Conservation (phyloP, 2,888 invertebrate genomes). For the Melitaea athalia region DNA sequence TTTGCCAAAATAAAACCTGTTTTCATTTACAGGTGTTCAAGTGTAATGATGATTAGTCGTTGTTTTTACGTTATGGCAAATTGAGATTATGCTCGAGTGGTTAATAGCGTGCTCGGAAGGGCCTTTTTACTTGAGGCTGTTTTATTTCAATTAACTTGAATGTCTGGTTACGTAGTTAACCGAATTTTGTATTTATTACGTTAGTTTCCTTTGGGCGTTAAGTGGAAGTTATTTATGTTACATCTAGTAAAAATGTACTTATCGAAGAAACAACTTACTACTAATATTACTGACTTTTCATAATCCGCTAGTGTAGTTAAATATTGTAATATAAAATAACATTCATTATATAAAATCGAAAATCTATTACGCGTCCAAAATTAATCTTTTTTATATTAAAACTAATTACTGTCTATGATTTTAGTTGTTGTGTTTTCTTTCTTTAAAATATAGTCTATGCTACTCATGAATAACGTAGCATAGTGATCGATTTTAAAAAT, state of each 20-base stretch:
- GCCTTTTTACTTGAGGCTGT: constrained; percentile 5
- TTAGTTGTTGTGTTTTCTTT: too few species aligned
- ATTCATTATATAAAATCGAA: too few species aligned
- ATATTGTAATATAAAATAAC: not conserved
- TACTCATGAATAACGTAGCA: too few species aligned
- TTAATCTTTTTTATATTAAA: too few species aligned
- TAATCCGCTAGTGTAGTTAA: too few species aligned
- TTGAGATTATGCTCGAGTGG: constrained; percentile 9
- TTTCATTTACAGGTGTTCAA: constrained; percentile 20
- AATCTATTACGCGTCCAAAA: too few species aligned
- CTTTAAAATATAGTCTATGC: too few species aligned
- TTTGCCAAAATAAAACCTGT: not conserved
- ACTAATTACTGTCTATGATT: too few species aligned
- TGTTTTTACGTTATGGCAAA: constrained; percentile 17
- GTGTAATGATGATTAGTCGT: constrained; percentile 26
- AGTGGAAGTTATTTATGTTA: not conserved
- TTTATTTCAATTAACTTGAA: constrained; percentile 19
- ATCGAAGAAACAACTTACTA: too few species aligned
- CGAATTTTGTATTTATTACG: not conserved
- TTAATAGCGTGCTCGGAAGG: constrained; percentile 11
- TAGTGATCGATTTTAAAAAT: too few species aligned
- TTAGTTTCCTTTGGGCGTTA: not conserved
- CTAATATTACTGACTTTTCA: too few species aligned
- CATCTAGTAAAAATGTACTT: not conserved
- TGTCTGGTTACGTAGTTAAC: constrained; percentile 3